phyloP scores from a whole-genome alignment of 35 echinoderm and acorn worm genomes.

The Chiridota heheva region DNA sequence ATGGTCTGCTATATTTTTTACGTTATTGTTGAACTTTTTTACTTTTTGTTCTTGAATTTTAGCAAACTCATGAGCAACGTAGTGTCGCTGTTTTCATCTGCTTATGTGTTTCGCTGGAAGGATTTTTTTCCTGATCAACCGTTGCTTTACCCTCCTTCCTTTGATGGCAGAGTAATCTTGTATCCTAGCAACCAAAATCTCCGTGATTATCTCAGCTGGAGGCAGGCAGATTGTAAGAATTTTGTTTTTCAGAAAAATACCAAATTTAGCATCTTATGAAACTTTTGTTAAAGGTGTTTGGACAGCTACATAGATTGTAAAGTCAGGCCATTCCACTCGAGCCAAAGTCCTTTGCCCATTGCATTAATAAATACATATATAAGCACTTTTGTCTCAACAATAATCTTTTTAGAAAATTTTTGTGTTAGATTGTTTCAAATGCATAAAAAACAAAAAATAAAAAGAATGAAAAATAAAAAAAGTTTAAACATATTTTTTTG shows the following conservation, averaged over 20 bases:
- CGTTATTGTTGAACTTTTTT: no score
- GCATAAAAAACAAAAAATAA: no score
- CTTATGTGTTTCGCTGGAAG: slow-evolving; percentile 84
- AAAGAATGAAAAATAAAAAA: no score
- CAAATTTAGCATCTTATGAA: background rate
- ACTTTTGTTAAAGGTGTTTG: background rate
- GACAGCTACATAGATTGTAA: background rate
- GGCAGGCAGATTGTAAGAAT: slow-evolving; percentile 98
- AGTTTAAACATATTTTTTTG: no score
- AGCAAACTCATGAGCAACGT: slow-evolving; percentile 91
- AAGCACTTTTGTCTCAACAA: background rate
- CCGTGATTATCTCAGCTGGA: slow-evolving; percentile 94
- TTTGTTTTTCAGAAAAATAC: background rate
- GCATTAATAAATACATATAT: background rate
- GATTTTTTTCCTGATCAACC: slow-evolving; percentile 62
- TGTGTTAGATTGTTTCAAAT: no score
- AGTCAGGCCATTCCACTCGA: background rate
- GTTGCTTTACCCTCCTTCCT: slow-evolving; percentile 83
- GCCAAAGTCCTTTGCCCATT: no score
- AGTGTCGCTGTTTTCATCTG: slow-evolving; percentile 82
- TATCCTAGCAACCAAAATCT: slow-evolving; percentile 89
- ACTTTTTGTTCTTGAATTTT: slow-evolving; percentile 13
- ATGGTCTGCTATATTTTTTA: no score
- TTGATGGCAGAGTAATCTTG: slow-evolving; percentile 86
- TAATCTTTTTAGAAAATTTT: no score